Conservation (phyloP, 1,140 invertebrate species). For the Euura lappo region DNA sequence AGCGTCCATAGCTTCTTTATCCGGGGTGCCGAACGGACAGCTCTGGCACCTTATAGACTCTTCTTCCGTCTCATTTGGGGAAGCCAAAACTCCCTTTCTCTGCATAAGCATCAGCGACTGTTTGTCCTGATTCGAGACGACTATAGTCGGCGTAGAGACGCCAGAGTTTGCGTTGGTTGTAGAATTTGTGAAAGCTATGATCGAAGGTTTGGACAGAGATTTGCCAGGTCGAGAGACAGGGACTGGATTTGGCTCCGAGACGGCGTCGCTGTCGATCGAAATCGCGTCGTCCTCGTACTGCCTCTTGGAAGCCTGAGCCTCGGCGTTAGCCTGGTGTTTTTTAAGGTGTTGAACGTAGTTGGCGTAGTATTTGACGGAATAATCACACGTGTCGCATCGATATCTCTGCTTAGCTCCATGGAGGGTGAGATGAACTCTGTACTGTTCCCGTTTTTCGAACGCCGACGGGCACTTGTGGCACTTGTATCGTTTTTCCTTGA, state of each 20-base stretch:
- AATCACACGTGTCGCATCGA: conserved; percentile 85
- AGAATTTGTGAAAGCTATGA: not conserved
- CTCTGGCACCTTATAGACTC: conserved; percentile 67
- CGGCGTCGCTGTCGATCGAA: conserved; percentile 47
- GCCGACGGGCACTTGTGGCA: conserved; percentile 88
- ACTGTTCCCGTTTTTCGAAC: conserved; percentile 86
- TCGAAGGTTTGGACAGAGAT: conserved; percentile 60
- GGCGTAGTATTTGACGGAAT: conserved; percentile 85
- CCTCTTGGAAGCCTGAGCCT: conserved; percentile 66
- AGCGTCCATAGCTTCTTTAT: conserved; percentile 75
- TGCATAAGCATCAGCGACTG: conserved; percentile 53
- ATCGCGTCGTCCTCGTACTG: conserved; percentile 54
- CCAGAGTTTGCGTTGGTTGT: conserved; percentile 9
- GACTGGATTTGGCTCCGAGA: conserved; percentile 16
- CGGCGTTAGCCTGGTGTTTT: conserved; percentile 76
- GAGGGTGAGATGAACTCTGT: conserved; percentile 80
- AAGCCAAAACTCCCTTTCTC: conserved; percentile 60
- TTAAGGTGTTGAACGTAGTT: conserved; percentile 82
- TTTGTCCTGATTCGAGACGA: conserved; percentile 49
- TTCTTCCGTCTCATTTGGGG: conserved; percentile 47
- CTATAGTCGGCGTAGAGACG: not conserved
- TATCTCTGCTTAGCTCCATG: conserved; percentile 86
- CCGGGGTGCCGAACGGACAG: conserved; percentile 79
- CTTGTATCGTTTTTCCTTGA: conserved; percentile 81
- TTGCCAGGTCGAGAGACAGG: conserved; percentile 48